Percentiles rank a stretch among this genome's conserved stretches.
Evolutionary conservation across 1,140 invertebrate genomes (phyloP).

Genomic region (Dendrolimus punctatus): DNA sequence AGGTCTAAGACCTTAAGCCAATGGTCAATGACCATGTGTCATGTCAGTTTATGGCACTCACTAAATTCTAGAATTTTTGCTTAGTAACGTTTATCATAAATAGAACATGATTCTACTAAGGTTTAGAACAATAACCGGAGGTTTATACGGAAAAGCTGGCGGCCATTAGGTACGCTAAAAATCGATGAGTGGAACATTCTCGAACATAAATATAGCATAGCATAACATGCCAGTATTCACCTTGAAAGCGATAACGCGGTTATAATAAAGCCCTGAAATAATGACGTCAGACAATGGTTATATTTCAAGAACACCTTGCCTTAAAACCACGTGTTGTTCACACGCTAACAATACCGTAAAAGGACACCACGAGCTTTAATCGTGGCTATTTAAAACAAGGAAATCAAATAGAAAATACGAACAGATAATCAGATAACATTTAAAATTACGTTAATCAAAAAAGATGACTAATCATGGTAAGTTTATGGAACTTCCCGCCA

Average conservation of each 20-base stretch:
- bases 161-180: conserved; percentile 18
- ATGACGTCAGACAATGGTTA: neutral
- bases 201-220: conserved; percentile 11
- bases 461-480: neutral
- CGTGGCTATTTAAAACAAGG: too few relatives aligned
- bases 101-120: too few relatives aligned
- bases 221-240: neutral
- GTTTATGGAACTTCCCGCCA: conserved; percentile 4
- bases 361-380: too few relatives aligned
- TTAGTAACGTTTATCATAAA: too few relatives aligned
- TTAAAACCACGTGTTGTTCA: neutral
- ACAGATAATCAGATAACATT: too few relatives aligned
- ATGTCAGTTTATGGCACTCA: too few relatives aligned
- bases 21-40: too few relatives aligned
- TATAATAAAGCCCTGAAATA: neutral
- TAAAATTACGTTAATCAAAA: too few relatives aligned
- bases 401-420: too few relatives aligned
- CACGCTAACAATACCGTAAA: neutral
- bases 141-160: conserved; percentile 1
- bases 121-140: too few relatives aligned
- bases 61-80: too few relatives aligned
- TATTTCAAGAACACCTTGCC: conserved; percentile 1
- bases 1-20: too few relatives aligned
- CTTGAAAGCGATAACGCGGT: neutral
- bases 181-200: conserved; percentile 29